phyloP scores from a whole-genome alignment of 2,888 invertebrate genomes.

The Noctua janthina region DNA sequence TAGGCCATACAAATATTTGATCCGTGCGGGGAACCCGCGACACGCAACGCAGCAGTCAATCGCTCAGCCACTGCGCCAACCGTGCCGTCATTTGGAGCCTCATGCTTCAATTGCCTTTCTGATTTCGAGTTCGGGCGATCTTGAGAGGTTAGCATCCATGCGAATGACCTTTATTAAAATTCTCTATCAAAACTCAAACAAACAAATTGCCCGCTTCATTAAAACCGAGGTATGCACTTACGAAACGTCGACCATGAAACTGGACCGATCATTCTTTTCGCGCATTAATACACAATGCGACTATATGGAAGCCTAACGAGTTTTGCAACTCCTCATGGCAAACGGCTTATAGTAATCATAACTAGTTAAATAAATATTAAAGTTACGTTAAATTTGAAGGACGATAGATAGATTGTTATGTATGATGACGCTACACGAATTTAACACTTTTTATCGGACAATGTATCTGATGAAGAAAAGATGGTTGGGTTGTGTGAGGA shows the following conservation, averaged over 20 bases:
- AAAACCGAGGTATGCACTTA: slow-evolving; percentile 4
- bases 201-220: slow-evolving; percentile 8
- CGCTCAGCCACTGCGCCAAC: too few relatives aligned
- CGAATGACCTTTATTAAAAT: not conserved
- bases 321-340: slow-evolving; percentile 43
- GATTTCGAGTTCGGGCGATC: not conserved
- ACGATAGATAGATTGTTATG: not conserved
- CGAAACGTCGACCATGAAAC: slow-evolving; percentile 43
- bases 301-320: slow-evolving; percentile 22
- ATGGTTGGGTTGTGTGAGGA: not conserved
- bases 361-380: slow-evolving; percentile 2
- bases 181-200: not conserved
- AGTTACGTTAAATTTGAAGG: not conserved
- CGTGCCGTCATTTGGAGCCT: not conserved
- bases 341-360: slow-evolving; percentile 22
- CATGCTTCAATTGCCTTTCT: not conserved
- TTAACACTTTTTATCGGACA: not conserved
- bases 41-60: too few relatives aligned
- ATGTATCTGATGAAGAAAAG: not conserved
- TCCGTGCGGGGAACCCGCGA: too few relatives aligned
- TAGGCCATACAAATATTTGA: too few relatives aligned
- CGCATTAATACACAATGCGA: slow-evolving; percentile 35
- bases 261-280: slow-evolving; percentile 39
- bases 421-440: not conserved
- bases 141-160: not conserved